Conservation (phyloP, 2,888 invertebrate species). For the Ichneumon xanthorius region DNA sequence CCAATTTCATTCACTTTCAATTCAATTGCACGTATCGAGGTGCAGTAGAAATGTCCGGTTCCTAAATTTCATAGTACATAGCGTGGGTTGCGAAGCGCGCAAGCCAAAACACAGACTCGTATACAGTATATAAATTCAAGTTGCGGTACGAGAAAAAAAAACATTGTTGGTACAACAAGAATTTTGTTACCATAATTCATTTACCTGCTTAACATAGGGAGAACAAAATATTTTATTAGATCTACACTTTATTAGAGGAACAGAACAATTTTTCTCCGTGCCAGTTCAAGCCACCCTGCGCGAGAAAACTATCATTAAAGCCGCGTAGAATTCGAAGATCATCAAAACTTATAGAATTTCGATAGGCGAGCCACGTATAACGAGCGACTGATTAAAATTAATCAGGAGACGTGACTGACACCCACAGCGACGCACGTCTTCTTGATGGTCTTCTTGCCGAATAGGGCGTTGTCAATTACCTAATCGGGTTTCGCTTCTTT, state of each 20-base stretch:
- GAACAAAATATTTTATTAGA: too few relatives aligned
- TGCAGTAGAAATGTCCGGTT: too few relatives aligned
- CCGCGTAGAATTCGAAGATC: background rate
- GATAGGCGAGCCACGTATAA: background rate
- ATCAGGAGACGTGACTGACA: slow-evolving; percentile 4
- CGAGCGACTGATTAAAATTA: slow-evolving; percentile 12
- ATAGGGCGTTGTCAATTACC: background rate
- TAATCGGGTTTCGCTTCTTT: background rate
- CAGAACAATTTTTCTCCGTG: background rate
- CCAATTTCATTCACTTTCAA: background rate
- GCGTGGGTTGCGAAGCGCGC: too few relatives aligned
- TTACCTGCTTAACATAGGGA: too few relatives aligned
- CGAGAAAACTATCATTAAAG: background rate
- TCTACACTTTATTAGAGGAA: too few relatives aligned
- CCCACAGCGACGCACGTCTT: background rate
- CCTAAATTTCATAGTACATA: too few relatives aligned
- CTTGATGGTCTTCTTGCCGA: background rate
- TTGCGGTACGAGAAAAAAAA: too few relatives aligned
- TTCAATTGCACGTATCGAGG: too few relatives aligned
- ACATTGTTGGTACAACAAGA: too few relatives aligned
- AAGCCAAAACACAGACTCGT: too few relatives aligned
- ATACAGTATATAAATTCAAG: too few relatives aligned
- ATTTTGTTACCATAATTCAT: too few relatives aligned
- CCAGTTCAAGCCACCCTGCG: background rate
- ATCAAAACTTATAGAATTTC: background rate